Base-by-base conservation (phyloP, 2,113 vertebrate species). In the Dipodomys merriami region DNA sequence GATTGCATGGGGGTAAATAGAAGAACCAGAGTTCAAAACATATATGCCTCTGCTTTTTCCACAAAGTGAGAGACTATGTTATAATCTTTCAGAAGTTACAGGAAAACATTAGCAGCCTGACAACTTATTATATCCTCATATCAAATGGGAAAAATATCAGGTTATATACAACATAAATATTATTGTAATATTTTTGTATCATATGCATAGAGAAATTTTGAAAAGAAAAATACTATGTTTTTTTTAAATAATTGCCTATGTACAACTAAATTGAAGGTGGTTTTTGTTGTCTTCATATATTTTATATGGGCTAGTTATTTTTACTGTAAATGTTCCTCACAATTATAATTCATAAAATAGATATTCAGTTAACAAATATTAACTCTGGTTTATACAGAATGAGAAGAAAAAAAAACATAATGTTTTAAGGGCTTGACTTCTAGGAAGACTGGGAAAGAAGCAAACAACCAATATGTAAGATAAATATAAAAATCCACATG, bases 361-460 rank as follows among this genome's bases (percentile, higher is more conserved):
- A 79, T 35, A 82, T n/a, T 85, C 53, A 82, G 30, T 91, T 8
- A 83, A 39, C 27, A 81, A 86, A 73, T 46, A 73, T 74, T 92
- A 23, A 72, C 7, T 12, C 16, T 67, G 7, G 11, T 1, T 46
- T n/a, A 60, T 53, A 46, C 15, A 57, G 30, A 85, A 74, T 10
- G 35, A 19, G 1, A 39, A 74, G 18, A 4, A 68, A 11, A 88
- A 88, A 49, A 81, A 19, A 94, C 39, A 82, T 4, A 0, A 33
- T 35, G 23, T 15, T 53, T 72, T n/a, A 67, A 87, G 27, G 33
- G 11, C 5, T 0, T 76, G 39, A 76, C 7, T 72, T 77, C 20
- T 71, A 30, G 1, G 49, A 20, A 74, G 12, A 11, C 10, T 33
- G 13, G 25, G 20, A 93, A 18, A 64, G 87, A 29, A 81, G 53